phyloP scores from a whole-genome alignment of 2,113 vertebrate genomes.

The Silurus glanis region DNA sequence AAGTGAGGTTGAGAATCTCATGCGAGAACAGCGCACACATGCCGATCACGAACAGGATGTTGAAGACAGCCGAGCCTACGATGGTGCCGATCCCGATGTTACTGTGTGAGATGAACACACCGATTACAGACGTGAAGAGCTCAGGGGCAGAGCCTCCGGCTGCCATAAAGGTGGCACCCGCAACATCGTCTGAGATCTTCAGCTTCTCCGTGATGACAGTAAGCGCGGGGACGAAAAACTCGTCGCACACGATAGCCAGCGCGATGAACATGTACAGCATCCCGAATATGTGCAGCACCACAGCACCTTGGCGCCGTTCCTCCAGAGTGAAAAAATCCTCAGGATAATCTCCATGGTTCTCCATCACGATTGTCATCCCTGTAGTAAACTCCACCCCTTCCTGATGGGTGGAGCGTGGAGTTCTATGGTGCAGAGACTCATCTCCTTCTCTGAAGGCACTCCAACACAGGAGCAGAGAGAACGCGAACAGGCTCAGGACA shows the following conservation, averaged over 20 bases:
- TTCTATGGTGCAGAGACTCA: slow-evolving; percentile 72
- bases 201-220: slow-evolving; percentile 96
- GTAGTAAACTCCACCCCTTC: neutral
- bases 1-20: slow-evolving; percentile 93
- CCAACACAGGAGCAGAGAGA: slow-evolving; percentile 82
- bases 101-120: slow-evolving; percentile 94
- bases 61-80: slow-evolving; percentile 95
- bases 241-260: slow-evolving; percentile 95
- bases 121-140: slow-evolving; percentile 96
- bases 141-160: slow-evolving; percentile 96
- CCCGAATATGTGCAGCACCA: slow-evolving; percentile 86
- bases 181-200: slow-evolving; percentile 94
- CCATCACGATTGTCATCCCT: slow-evolving; percentile 57
- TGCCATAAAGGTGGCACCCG: slow-evolving; percentile 97
- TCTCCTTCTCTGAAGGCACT: slow-evolving; percentile 80
- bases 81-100: slow-evolving; percentile 98
- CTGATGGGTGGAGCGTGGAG: slow-evolving; percentile 80
- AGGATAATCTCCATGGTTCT: slow-evolving; percentile 87
- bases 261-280: slow-evolving; percentile 99
- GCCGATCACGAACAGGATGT: slow-evolving; percentile 97
- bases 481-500: slow-evolving; percentile 78
- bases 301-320: slow-evolving; percentile 84
- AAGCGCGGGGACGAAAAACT: slow-evolving; percentile 96
- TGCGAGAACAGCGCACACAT: slow-evolving; percentile 98
- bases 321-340: slow-evolving; percentile 85